These are phyloP conservation scores for Saturnia japonica DNA, from an alignment of 2,888 invertebrate species.

Conservation along the genomic window DNA sequence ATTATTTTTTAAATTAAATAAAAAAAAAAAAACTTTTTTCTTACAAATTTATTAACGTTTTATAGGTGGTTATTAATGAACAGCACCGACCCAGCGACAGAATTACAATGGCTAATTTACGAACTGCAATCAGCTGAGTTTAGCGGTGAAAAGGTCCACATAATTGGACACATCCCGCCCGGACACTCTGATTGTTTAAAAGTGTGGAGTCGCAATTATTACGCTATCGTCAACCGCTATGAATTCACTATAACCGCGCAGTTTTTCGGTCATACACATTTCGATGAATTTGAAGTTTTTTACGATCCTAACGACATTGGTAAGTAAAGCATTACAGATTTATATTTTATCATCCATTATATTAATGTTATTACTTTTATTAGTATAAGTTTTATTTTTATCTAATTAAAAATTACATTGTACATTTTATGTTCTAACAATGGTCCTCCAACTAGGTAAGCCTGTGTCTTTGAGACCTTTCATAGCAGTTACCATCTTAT, in stretches of 20 bases:
- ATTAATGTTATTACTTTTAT: background rate
- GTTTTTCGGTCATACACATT: conserved; percentile 97
- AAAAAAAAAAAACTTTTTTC: background rate
- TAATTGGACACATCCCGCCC: conserved; percentile 98
- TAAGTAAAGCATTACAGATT: conserved; percentile 38
- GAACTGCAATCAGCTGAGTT: conserved; percentile 97
- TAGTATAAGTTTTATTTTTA: background rate
- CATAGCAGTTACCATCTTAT: no score
- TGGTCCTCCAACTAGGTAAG: no score
- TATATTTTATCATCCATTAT: background rate
- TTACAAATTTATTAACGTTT: conserved; percentile 23
- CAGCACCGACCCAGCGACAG: conserved; percentile 97
- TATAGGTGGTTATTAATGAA: conserved; percentile 93
- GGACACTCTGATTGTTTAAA: conserved; percentile 96
- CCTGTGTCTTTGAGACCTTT: no score
- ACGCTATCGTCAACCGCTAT: conserved; percentile 93
- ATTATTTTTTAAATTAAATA: no score
- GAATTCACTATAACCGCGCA: conserved; percentile 95
- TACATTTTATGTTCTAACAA: no score
- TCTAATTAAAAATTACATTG: background rate
- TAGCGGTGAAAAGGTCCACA: conserved; percentile 96
- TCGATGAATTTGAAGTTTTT: conserved; percentile 96
- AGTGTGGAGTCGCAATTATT: conserved; percentile 97
- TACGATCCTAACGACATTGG: conserved; percentile 92
- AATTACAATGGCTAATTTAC: conserved; percentile 97